A percentile compares a stretch with the other conserved stretches of the same genome.
phyloP scores from a whole-genome alignment of 1,140 invertebrate genomes.

The Telenomus remus region DNA sequence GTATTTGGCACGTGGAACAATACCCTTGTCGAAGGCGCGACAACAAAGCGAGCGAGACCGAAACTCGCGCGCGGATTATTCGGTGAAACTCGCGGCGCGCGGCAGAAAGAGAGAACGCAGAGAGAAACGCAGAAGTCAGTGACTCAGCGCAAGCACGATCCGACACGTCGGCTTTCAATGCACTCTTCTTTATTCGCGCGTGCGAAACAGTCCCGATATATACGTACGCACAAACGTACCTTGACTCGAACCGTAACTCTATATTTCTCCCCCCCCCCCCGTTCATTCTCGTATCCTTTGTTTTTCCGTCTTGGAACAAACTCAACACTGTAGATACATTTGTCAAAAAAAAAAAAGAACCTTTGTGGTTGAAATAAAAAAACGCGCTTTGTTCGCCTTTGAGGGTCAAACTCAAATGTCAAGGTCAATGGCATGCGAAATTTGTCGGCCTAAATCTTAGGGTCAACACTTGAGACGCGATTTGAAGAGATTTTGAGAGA shows the following conservation, averaged over 20 bases:
- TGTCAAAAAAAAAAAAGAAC: no score
- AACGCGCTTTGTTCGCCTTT: background rate
- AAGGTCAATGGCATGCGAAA: background rate
- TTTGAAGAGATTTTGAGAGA: no score
- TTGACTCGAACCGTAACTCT: slow-evolving; percentile 3
- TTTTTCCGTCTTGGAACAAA: background rate
- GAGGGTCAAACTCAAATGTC: background rate
- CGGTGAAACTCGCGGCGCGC: slow-evolving; percentile 18
- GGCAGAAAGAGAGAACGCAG: slow-evolving; percentile 3
- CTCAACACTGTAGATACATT: background rate
- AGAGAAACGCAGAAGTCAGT: slow-evolving; percentile 32
- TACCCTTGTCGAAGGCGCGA: slow-evolving; percentile 24
- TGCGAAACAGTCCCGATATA: slow-evolving; percentile 13
- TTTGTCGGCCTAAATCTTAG: no score
- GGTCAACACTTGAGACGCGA: no score
- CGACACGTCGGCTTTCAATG: slow-evolving; percentile 18
- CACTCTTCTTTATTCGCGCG: slow-evolving; percentile 30
- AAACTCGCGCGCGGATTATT: slow-evolving; percentile 32
- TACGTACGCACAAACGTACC: slow-evolving; percentile 11
- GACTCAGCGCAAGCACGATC: slow-evolving; percentile 25
- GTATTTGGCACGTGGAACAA: slow-evolving; percentile 46
- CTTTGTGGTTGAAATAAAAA: no score
- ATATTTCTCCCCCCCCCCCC: background rate
- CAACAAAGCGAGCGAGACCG: slow-evolving; percentile 11
- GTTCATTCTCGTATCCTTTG: slow-evolving; percentile 2